These are phyloP conservation scores for Netelia fuscicornis DNA, from an alignment of 2,888 invertebrate genomes.

Conservation along the genomic window DNA sequence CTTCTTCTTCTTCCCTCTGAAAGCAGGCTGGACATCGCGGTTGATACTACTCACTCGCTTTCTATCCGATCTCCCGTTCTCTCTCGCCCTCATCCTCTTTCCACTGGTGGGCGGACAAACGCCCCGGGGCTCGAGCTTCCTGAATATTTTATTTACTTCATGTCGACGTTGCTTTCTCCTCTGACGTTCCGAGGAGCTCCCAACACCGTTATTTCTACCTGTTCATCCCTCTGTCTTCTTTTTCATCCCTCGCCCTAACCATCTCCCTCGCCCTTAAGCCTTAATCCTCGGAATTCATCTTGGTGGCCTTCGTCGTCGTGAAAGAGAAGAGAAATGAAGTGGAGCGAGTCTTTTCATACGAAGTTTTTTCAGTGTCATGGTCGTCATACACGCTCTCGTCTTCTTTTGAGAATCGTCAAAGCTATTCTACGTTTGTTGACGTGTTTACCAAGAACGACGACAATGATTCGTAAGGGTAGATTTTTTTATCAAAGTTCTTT, in stretches of 20 bases:
- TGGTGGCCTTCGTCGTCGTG: not conserved
- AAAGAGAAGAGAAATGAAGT: not conserved
- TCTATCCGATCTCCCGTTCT: slow-evolving; percentile 26
- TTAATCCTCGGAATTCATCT: slow-evolving; percentile 68
- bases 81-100: slow-evolving; percentile 56
- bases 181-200: slow-evolving; percentile 35
- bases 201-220: slow-evolving; percentile 24
- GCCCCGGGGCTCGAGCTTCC: slow-evolving; percentile 74
- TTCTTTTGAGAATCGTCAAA: not conserved
- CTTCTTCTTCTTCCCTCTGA: slow-evolving; percentile 33
- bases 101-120: slow-evolving; percentile 76
- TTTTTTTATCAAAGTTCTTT: not conserved
- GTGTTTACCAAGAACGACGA: not conserved
- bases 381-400: not conserved
- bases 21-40: slow-evolving; percentile 62
- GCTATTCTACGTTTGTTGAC: not conserved
- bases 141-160: slow-evolving; percentile 82
- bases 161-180: slow-evolving; percentile 63
- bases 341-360: slow-evolving; percentile 25
- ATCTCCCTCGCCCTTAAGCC: slow-evolving; percentile 41
- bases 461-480: not conserved
- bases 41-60: slow-evolving; percentile 21
- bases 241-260: slow-evolving; percentile 33
- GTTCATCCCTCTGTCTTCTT: slow-evolving; percentile 50
- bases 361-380: slow-evolving; percentile 51